Evolutionary conservation across 2,797 vertebrate genomes (phyloP).

Genomic region (Antennarius maculatus): DNA sequence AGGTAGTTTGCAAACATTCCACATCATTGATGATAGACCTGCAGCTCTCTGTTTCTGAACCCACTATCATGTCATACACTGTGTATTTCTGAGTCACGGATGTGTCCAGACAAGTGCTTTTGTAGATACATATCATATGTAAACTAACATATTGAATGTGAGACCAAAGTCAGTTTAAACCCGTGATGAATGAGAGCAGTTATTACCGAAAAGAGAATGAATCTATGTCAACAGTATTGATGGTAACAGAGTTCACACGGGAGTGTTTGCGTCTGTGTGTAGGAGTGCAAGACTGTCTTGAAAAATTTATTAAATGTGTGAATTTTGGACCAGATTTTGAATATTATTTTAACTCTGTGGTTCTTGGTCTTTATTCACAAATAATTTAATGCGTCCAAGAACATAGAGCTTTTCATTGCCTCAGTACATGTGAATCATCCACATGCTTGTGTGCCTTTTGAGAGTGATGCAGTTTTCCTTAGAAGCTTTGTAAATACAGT

Average conservation of each 20-base stretch:
- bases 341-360: slow-evolving; percentile 39
- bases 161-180: slow-evolving; percentile 52
- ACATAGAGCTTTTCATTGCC: slow-evolving; percentile 24
- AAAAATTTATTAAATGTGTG: slow-evolving; percentile 18
- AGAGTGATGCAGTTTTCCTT: slow-evolving; percentile 47
- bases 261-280: slow-evolving; percentile 3
- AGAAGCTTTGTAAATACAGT: slow-evolving; percentile 60
- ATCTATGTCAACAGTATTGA: slow-evolving; percentile 43
- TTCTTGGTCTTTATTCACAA: slow-evolving; percentile 55
- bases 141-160: slow-evolving; percentile 63
- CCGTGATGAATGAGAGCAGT: slow-evolving; percentile 21
- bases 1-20: slow-evolving; percentile 70
- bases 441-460: slow-evolving; percentile 38
- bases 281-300: slow-evolving; percentile 3
- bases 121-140: slow-evolving; percentile 56
- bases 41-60: slow-evolving; percentile 55
- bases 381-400: slow-evolving; percentile 20
- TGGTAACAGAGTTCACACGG: slow-evolving; percentile 44
- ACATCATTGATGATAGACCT: slow-evolving; percentile 41
- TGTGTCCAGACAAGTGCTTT: slow-evolving; percentile 66
- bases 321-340: slow-evolving; percentile 30
- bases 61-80: slow-evolving; percentile 56
- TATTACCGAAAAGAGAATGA: slow-evolving; percentile 40
- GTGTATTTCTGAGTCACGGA: slow-evolving; percentile 48
- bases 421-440: slow-evolving; percentile 29